Conservation (phyloP, 2,797 vertebrate genomes). For the Gallinago nigripennis region DNA sequence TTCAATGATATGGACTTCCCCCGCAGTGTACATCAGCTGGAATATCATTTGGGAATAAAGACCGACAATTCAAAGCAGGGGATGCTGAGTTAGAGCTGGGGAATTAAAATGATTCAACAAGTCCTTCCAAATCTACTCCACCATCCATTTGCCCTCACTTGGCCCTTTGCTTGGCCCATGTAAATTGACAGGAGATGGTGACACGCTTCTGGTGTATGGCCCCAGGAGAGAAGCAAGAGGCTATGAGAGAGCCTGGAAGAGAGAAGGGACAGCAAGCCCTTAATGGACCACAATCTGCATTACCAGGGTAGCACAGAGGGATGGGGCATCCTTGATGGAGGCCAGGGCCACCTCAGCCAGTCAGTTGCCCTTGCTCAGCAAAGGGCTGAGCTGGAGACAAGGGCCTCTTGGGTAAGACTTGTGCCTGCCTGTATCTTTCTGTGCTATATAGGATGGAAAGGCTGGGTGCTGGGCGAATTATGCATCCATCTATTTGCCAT, state of each 20-base stretch:
- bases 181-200: background rate
- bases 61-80: background rate
- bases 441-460: background rate
- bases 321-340: background rate
- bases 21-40: background rate
- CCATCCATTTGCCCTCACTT: background rate
- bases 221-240: background rate
- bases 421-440: background rate
- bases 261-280: background rate
- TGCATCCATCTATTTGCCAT: background rate
- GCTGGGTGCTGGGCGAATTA: background rate
- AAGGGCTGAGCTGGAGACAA: background rate
- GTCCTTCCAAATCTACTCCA: background rate
- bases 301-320: background rate
- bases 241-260: background rate
- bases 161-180: background rate
- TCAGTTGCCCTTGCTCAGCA: background rate
- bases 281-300: background rate
- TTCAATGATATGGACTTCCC: background rate
- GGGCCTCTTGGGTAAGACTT: background rate
- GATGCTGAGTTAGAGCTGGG: background rate
- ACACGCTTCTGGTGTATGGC: background rate
- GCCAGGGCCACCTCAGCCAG: background rate
- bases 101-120: background rate
- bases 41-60: background rate